Evolutionary conservation across 2,113 vertebrate genomes (phyloP), one percentile per base, ranked within the genome.

Genomic region (Elephantulus edwardii): DNA sequence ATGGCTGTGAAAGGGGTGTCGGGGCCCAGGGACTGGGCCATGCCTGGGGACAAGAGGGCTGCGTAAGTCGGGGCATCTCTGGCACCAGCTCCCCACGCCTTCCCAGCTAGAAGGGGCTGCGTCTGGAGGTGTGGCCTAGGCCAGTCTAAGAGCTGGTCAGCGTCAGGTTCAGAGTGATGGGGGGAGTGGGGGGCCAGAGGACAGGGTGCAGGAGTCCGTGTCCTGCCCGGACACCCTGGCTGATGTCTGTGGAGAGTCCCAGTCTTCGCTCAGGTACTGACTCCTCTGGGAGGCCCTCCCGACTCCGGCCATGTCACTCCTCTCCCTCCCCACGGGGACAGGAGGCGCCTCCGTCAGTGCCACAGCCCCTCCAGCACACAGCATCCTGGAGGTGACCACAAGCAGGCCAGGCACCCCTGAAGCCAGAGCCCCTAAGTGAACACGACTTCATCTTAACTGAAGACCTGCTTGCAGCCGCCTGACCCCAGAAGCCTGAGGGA

Each of bases 1-100:
- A 99, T 95, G n/a, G 98, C 98, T 4, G 98, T 99, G 96, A 99
- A 99, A 0, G 98, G 99, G 0, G 98, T 99, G 87, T 99, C 98
- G 0, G 96, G 94, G 2, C 99, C 99, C 78, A 99, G 97, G 1
- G 98, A 98, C 94, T 99, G 99, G 0, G 99, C 98, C 89, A 99
- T 98, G 54, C 99, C 99, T 99, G 70, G 3, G 52, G 76, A 48
- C 11, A 78, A 66, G 28, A 82, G 9, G 78, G 30, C 38, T 50
- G 38, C 38, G 50, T 56, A 14, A 8, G 48, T 7, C 46, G 70
- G 33, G 46, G 8, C 6, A 11, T 5, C 33, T 44, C 14, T 17
- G 12, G 17, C 20, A n/a, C 78, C 38, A 16, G 28, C 13, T 33
- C 19, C 74, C 30, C 0, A 22, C 28, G 79, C 12, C 52, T 20